A percentile compares a stretch with the other conserved stretches of the same genome.
phyloP scores from a whole-genome alignment of 2,797 vertebrate species.

The Gephyroberyx darwinii region DNA sequence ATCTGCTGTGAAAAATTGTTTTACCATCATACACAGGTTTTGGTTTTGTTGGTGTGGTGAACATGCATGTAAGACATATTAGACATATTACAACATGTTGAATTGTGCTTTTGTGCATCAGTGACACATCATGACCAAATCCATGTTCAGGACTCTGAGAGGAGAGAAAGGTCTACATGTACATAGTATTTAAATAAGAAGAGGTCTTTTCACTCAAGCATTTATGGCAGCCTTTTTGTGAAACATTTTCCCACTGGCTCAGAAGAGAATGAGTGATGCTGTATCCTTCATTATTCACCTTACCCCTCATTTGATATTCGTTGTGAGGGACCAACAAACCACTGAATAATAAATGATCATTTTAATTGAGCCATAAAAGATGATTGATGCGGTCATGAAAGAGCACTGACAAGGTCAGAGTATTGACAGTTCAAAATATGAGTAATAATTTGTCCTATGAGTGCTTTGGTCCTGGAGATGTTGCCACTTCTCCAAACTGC shows the following conservation, averaged over 20 bases:
- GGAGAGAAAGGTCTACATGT: not conserved
- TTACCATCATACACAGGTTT: too few relatives aligned
- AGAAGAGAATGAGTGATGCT: conserved; percentile 1
- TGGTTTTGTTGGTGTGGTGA: not conserved
- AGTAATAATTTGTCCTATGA: conserved; percentile 50
- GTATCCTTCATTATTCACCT: not conserved
- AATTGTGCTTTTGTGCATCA: not conserved
- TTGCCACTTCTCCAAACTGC: conserved; percentile 30
- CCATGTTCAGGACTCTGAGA: not conserved
- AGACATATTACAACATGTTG: not conserved
- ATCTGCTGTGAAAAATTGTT: too few relatives aligned
- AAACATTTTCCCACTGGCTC: not conserved
- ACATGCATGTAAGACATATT: not conserved
- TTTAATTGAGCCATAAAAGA: conserved; percentile 65
- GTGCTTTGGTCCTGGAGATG: conserved; percentile 50
- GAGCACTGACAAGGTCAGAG: conserved; percentile 60
- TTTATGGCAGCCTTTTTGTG: not conserved
- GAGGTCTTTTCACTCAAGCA: not conserved
- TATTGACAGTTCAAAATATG: conserved; percentile 59
- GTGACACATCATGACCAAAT: not conserved
- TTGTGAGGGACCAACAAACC: conserved; percentile 28
- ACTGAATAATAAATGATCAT: conserved; percentile 53
- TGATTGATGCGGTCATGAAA: conserved; percentile 61
- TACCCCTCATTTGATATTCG: conserved; percentile 12
- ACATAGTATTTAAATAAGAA: not conserved